Evolutionary conservation across 2,797 vertebrate genomes (phyloP), one percentile per base, ranked within the genome.

Genomic region (Cossypha dichroa): DNA sequence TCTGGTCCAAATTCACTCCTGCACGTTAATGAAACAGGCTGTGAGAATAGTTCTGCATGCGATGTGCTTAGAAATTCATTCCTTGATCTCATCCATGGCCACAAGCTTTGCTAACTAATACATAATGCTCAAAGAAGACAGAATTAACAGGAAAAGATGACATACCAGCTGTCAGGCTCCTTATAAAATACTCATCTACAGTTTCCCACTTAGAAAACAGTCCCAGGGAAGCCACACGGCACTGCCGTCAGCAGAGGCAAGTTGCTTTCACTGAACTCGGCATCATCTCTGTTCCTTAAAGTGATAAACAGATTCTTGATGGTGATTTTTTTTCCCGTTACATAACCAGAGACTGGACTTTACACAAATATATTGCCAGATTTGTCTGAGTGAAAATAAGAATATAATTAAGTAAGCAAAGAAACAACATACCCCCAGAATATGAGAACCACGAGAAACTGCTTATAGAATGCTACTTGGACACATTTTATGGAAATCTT

Each of bases 81-180:
- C 90, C 77, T 78, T 94, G 59, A 89, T 94, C 88, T 89, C 85
- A 38, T 40, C 74, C 18, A 4, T 2, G 34, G 68, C 88, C 77
- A 72, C 74, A 75, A 20, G 9, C 56, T 78, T 96, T 76, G 54
- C 52, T 81, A 90, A 80, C 81, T 62, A 91, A 87, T 49, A 80
- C 10, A 62, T 48, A 76, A 60, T 13, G 58, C n/a, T 79, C 84
- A 74, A 85, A 95, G 72, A 74, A 5, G 49, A 58, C 55, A 59
- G 45, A 91, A 94, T 86, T 79, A 88, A 72, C 54, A 87, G 45
- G 56, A 91, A 89, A 87, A 81, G 31, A 94, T 63, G 22, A 59
- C 40, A n/a, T 81, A 67, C 49, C 91, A 96, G 94, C 79, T 95
- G 88, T 88, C 89, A 74, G 0, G 0, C 46, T 77, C 49, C 88